phyloP scores from a whole-genome alignment of 2,113 vertebrate genomes.

The Prionailurus bengalensis region DNA sequence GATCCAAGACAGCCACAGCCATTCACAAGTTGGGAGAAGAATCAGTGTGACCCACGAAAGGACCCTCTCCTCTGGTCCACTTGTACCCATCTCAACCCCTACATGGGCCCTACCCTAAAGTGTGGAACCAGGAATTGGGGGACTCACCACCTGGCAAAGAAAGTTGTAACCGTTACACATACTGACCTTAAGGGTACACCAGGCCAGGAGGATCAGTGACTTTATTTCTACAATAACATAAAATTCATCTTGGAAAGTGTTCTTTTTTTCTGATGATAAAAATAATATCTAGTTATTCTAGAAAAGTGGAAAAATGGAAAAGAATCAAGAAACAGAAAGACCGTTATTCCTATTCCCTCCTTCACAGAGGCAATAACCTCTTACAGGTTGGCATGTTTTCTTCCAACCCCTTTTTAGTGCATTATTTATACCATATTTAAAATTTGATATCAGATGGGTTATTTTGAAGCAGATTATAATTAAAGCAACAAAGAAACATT shows the following conservation, averaged over 20 bases:
- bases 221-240: not conserved
- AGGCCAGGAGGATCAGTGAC: not conserved
- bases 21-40: not conserved
- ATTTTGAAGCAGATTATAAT: not conserved
- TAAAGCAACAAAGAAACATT: not conserved
- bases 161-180: not conserved
- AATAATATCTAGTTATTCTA: not conserved
- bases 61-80: not conserved
- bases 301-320: not conserved
- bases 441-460: not conserved
- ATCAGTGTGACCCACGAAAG: not conserved
- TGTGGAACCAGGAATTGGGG: not conserved
- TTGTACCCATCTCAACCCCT: not conserved
- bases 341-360: not conserved
- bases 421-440: not conserved
- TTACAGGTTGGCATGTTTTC: not conserved
- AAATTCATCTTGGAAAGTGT: not conserved
- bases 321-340: not conserved
- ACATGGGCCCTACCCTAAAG: not conserved
- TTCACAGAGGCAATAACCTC: not conserved
- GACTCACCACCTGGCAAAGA: not conserved
- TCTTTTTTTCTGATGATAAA: not conserved
- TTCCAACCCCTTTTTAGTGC: not conserved
- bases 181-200: not conserved
- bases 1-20: not conserved